Percentiles rank a stretch among this genome's conserved stretches.
These are phyloP conservation scores for Eledona agricola DNA, from an alignment of 2,888 invertebrate genomes.

Conservation along the genomic window DNA sequence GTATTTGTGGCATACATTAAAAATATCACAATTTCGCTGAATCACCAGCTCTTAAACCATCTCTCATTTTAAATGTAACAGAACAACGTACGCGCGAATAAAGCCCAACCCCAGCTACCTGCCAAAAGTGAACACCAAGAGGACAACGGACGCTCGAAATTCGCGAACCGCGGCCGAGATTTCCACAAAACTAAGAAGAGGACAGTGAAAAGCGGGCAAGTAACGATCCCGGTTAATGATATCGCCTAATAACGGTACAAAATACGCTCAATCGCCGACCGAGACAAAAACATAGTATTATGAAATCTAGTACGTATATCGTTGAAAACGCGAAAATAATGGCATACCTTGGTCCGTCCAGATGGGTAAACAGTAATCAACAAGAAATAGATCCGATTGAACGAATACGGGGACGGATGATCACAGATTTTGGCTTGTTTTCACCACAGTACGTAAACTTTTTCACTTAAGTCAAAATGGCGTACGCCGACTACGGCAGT, in stretches of 20 bases:
- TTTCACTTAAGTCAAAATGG: constrained; percentile 64
- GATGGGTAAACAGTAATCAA: constrained; percentile 69
- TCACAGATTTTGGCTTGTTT: constrained; percentile 60
- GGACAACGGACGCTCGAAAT: no score
- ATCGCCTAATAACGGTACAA: constrained; percentile 53
- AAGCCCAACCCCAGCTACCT: constrained; percentile 50
- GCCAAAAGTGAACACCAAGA: constrained; percentile 47
- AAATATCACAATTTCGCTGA: not conserved
- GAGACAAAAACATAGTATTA: constrained; percentile 58
- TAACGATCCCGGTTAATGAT: constrained; percentile 7
- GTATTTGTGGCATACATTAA: no score
- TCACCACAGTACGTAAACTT: constrained; percentile 57
- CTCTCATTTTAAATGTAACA: constrained; percentile 21
- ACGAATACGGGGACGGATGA: constrained; percentile 61
- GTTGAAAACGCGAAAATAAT: constrained; percentile 48
- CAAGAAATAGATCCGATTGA: constrained; percentile 60
- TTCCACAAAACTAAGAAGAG: not conserved
- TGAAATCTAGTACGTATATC: constrained; percentile 47
- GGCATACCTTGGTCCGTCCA: constrained; percentile 82
- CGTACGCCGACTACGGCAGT: constrained; percentile 62
- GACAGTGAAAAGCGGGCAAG: not conserved
- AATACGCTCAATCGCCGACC: constrained; percentile 45
- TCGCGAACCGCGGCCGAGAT: no score
- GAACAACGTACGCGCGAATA: constrained; percentile 52
- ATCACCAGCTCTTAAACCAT: constrained; percentile 4